Evolutionary conservation across 1,140 invertebrate species (phyloP).

Genomic region (Hermetia illucens): DNA sequence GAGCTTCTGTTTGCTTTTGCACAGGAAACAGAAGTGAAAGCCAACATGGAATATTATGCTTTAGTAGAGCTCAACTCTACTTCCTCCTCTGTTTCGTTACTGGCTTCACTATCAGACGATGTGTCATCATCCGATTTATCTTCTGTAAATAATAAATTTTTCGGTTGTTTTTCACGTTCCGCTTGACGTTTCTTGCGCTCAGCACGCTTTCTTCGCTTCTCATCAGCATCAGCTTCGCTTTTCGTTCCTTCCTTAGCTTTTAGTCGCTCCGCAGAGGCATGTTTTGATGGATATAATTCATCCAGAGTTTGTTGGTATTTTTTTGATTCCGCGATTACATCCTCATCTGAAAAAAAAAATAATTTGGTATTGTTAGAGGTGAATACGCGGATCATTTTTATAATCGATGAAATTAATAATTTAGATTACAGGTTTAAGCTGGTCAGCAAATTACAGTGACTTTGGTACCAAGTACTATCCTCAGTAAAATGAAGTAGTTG

Average conservation of each 20-base stretch:
- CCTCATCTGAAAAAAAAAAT: constrained; percentile 17
- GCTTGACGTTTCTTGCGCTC: constrained; percentile 7
- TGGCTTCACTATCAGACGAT: constrained; percentile 4
- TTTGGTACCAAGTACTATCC: neutral
- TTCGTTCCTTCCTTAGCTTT: neutral
- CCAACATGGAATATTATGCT: neutral
- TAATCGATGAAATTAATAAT: neutral
- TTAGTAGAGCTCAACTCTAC: neutral
- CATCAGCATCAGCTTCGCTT: neutral
- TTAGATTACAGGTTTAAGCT: neutral
- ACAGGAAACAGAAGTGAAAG: no score
- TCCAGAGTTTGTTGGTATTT: constrained; percentile 6
- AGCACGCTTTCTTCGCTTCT: constrained; percentile 5
- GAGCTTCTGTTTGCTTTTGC: no score
- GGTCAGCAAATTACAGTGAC: neutral
- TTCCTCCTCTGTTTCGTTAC: constrained; percentile 8
- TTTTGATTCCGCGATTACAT: constrained; percentile 8
- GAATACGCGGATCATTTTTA: no score
- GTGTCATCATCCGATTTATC: constrained; percentile 8
- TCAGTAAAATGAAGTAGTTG: no score
- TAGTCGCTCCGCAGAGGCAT: neutral
- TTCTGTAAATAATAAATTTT: constrained; percentile 9
- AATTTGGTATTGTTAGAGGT: neutral
- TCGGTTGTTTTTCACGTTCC: constrained; percentile 7
- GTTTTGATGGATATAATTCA: constrained; percentile 5